Percentiles rank a stretch among this genome's conserved stretches.
These are phyloP conservation scores for Scaeva pyrastri DNA, from an alignment of 2,888 invertebrate species.

Conservation along the genomic window DNA sequence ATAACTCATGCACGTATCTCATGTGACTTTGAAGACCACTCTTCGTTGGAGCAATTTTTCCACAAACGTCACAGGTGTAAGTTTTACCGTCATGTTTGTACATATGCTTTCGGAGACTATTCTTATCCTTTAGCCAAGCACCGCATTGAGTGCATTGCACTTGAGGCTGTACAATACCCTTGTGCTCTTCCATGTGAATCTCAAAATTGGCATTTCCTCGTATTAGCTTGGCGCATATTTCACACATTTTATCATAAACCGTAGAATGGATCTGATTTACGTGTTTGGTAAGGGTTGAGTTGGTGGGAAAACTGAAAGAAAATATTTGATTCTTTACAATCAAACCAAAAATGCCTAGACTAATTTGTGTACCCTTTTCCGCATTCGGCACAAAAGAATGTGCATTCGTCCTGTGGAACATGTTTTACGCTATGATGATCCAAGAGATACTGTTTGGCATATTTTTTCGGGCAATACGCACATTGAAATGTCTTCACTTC, in stretches of 20 bases:
- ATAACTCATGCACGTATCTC: constrained; percentile 74
- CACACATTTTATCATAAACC: constrained; percentile 76
- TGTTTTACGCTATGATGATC: constrained; percentile 75
- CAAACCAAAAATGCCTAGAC: background rate
- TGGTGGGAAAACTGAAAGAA: constrained; percentile 69
- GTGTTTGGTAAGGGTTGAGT: constrained; percentile 68
- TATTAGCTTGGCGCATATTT: constrained; percentile 77
- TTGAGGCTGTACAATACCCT: constrained; percentile 76
- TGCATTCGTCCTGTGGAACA: constrained; percentile 59
- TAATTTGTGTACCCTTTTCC: constrained; percentile 77
- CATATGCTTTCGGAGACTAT: constrained; percentile 77
- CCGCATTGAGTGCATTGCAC: constrained; percentile 77
- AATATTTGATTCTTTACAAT: background rate
- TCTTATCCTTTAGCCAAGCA: constrained; percentile 77
- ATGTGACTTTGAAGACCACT: constrained; percentile 77
- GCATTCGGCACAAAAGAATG: constrained; percentile 74
- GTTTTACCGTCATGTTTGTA: constrained; percentile 73
- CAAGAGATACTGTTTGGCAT: constrained; percentile 76
- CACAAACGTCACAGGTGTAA: constrained; percentile 75
- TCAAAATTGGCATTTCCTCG: constrained; percentile 77
- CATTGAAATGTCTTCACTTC: constrained; percentile 68
- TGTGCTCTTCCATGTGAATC: constrained; percentile 76
- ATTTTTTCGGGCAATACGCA: constrained; percentile 76
- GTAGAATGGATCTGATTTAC: constrained; percentile 71
- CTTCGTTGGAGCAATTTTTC: constrained; percentile 76